Conservation (phyloP, 2,888 invertebrate genomes). For the Helleia helle region DNA sequence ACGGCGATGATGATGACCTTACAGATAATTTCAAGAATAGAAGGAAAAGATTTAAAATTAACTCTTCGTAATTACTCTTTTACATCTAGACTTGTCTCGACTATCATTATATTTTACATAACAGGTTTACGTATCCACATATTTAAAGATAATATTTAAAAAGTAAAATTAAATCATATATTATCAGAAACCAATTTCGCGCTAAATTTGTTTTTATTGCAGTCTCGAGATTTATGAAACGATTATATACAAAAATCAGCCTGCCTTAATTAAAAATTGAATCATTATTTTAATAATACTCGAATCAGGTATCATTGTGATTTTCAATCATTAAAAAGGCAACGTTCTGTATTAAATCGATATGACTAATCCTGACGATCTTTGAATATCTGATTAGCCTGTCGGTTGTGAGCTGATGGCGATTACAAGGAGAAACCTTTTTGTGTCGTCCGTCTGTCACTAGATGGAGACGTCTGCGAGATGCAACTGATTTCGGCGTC, state of each 20-base stretch:
- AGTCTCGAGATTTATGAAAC: constrained; percentile 1
- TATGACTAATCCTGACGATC: constrained; percentile 7
- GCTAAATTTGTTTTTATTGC: constrained; percentile 6
- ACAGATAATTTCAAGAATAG: too few relatives aligned
- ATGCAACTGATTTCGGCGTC: constrained; percentile 61
- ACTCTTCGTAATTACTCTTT: too few relatives aligned
- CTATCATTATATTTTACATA: neutral
- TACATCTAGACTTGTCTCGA: neutral
- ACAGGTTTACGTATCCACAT: neutral
- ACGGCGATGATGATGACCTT: too few relatives aligned
- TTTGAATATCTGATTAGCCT: constrained; percentile 39
- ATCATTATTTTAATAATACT: constrained; percentile 5
- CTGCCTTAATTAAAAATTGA: neutral
- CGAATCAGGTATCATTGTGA: neutral
- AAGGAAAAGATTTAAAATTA: too few relatives aligned
- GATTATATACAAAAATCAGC: neutral
- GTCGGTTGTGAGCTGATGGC: constrained; percentile 38
- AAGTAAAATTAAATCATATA: neutral
- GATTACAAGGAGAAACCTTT: constrained; percentile 59
- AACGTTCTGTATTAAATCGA: constrained; percentile 4
- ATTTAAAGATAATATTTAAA: neutral
- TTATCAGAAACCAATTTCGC: constrained; percentile 6
- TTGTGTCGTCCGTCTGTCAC: constrained; percentile 44
- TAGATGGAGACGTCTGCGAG: constrained; percentile 55
- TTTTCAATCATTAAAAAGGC: neutral